These are phyloP conservation scores for Germaria angustata DNA, from an alignment of 2,888 invertebrate species.

Conservation along the genomic window DNA sequence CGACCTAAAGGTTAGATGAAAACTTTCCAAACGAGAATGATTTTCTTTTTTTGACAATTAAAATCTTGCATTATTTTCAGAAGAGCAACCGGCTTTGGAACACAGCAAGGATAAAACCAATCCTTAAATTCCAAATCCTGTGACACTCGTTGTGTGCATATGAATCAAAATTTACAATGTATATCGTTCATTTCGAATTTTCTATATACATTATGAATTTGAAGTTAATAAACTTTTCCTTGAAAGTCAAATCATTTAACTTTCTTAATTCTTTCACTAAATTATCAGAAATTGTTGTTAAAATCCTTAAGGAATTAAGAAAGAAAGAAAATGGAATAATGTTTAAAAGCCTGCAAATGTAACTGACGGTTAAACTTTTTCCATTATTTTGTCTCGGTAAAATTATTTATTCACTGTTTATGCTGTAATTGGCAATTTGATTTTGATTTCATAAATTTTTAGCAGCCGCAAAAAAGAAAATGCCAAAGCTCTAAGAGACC, in stretches of 20 bases:
- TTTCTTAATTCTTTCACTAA: background rate
- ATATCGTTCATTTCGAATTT: too few relatives aligned
- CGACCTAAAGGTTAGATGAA: too few relatives aligned
- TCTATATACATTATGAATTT: too few relatives aligned
- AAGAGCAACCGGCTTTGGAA: too few relatives aligned
- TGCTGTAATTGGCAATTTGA: constrained; percentile 49
- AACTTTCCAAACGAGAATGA: too few relatives aligned
- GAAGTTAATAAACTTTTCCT: background rate
- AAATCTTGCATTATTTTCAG: too few relatives aligned
- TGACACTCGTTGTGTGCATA: too few relatives aligned
- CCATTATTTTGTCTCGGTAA: constrained; percentile 41
- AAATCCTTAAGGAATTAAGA: constrained; percentile 39
- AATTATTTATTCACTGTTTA: constrained; percentile 49
- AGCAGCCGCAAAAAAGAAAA: background rate
- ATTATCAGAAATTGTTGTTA: constrained; percentile 13
- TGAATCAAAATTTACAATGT: too few relatives aligned
- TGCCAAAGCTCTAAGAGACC: constrained; percentile 1
- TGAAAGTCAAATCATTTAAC: background rate
- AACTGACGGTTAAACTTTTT: constrained; percentile 40
- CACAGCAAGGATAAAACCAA: too few relatives aligned
- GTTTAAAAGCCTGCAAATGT: constrained; percentile 1
- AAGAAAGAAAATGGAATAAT: too few relatives aligned
- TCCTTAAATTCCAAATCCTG: too few relatives aligned
- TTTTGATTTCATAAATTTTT: constrained; percentile 38
- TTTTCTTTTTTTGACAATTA: too few relatives aligned